Evolutionary conservation across 2,888 invertebrate species (phyloP), one percentile per base, ranked within the genome.

Genomic region (Heliconius ethilla): DNA sequence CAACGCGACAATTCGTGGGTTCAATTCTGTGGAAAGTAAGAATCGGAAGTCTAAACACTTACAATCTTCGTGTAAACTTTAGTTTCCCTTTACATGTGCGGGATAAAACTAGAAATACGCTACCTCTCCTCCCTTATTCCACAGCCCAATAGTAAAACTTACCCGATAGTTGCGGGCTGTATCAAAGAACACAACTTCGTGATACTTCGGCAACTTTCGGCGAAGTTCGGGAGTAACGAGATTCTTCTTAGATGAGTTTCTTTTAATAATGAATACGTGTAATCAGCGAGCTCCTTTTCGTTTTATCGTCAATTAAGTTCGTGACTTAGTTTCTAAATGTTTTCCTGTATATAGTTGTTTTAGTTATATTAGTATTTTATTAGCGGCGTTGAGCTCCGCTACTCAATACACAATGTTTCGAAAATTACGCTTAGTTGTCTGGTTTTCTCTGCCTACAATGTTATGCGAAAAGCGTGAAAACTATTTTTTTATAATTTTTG

Each of bases 101-200:
- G n/a, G 62, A 62, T 25, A 62, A 62, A 62, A 11, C 25, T 27
- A 63, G 15, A 15, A 76, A 72, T 7, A 62, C 78, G 76, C 78
- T 74, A 1, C 9, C n/a, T 59, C 59, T 73, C 79, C 13, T 76
- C 9, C 83, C 83, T 87, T 87, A 80, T 4, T 82, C 88, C 87
- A 86, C 45, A 81, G 73, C 27, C 75, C 79, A 78, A 83, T 83
- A 83, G 84, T 82, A 83, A 88, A 90, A 91, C 89, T 90, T 88
- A 86, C 84, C 87, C 90, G 88, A 90, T 90, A 90, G 89, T 89
- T 89, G 87, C 85, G 85, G 86, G 86, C 85, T 86, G 86, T 86
- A 87, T 88, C 87, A 88, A 88, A 88, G 88, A 85, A 83, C 84
- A 82, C 84, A 84, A 86, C 83, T 85, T 86, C 83, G 85, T 82